Percentiles rank a stretch among this genome's conserved stretches.
These are phyloP conservation scores for Dallia pectoralis DNA, from an alignment of 2,797 vertebrate genomes.

Conservation along the genomic window DNA sequence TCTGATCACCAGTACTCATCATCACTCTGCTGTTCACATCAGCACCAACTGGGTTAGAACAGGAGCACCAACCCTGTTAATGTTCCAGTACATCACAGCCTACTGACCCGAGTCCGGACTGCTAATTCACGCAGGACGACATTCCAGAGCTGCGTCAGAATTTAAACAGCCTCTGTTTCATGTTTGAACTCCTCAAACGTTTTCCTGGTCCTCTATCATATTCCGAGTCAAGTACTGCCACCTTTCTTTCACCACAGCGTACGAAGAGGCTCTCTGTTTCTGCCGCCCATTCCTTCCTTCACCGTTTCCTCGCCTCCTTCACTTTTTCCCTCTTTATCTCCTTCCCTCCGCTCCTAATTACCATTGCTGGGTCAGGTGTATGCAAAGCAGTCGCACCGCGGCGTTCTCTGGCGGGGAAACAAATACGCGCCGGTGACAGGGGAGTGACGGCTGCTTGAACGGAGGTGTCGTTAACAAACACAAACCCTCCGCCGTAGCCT, in stretches of 20 bases:
- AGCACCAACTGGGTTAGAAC: not conserved
- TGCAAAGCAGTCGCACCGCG: not conserved
- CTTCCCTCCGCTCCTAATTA: not conserved
- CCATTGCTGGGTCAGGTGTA: conserved; percentile 6
- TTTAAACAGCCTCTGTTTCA: not conserved
- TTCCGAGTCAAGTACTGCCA: not conserved
- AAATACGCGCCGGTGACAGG: not conserved
- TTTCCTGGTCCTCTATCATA: not conserved
- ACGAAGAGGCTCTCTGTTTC: not conserved
- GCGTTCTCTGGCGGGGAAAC: not conserved
- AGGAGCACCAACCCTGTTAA: not conserved
- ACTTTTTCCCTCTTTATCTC: not conserved
- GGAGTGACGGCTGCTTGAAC: not conserved
- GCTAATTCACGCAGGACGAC: not conserved
- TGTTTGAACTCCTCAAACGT: not conserved
- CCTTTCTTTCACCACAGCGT: not conserved
- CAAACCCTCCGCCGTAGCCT: not conserved
- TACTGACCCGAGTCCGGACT: not conserved
- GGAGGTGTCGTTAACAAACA: conserved; percentile 2
- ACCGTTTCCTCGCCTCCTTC: not conserved
- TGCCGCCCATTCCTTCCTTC: not conserved
- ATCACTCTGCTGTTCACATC: not conserved
- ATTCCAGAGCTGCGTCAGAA: not conserved
- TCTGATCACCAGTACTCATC: not conserved
- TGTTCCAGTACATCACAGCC: not conserved